Evolutionary conservation across 2,888 invertebrate genomes (phyloP), one percentile per base, ranked within the genome.

Genomic region (Sylvicola cinctus): DNA sequence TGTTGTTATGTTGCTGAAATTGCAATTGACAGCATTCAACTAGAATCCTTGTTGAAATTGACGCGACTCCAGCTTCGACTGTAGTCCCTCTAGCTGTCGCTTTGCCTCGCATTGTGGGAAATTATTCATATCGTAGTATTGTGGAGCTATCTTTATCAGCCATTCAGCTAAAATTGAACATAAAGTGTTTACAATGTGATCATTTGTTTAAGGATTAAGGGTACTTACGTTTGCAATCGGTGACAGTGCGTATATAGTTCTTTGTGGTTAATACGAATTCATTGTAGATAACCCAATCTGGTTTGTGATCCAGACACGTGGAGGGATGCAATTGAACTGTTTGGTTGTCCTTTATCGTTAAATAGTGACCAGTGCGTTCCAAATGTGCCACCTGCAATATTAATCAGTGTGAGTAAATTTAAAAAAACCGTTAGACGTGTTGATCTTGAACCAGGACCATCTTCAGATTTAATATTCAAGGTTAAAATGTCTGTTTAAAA

Each of bases 251-350:
- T 48, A 99, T 99, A 57, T 98, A 99, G 61, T 99, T 98, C 63
- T 98, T 98, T 39, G 96, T 95, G 40, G 98, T 99, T 44, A 99
- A 66, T 32, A 99, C 98, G 54, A 99, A 99, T 64, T 99, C 98
- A 61, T 99, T 96, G 63, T 99, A 99, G 39, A 99, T 79, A 28
- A 96, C 96, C 98, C 98, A 99, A 60, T 98, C 98, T 1, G 98
- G 98, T 57, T 98, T 98, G 62, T 98, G 98, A 62, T 96, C 96
- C 37, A 99, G 70, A 52, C 95, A 96, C 7, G 96, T 96, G 43
- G 95, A 95, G 0, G 98, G 98, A 63, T 99, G 98, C 29, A 99
- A 68, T 57, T 96, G 96, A 2, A 99, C 98, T 40, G 90, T 78
- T 63, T 99, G 98, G 64, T 96, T 96, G 63, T 99, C 98, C 56